Conservation (phyloP, 2,797 vertebrate species). For the Mycteria americana region DNA sequence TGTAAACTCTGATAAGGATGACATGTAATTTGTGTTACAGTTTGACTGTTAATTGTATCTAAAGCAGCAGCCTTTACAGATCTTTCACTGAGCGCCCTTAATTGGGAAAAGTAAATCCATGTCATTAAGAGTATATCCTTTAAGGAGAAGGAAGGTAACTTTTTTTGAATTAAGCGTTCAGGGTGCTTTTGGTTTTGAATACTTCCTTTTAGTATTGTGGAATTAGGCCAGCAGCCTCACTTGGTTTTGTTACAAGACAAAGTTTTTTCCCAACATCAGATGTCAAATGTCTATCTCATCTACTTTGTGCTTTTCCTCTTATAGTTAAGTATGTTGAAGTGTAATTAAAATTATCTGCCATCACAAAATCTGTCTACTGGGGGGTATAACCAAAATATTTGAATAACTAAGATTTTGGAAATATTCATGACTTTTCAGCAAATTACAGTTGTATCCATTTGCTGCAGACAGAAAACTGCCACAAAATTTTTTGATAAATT, state of each 20-base stretch:
- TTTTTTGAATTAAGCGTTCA: background rate
- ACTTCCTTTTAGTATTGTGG: background rate
- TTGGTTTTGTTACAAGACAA: background rate
- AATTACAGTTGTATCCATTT: background rate
- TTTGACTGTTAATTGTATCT: conserved; percentile 77
- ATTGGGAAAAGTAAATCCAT: conserved; percentile 50
- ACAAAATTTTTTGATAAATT: background rate
- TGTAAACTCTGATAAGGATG: conserved; percentile 80
- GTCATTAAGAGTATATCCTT: conserved; percentile 40
- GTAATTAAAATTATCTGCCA: background rate
- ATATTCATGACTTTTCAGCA: background rate
- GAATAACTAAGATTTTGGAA: background rate
- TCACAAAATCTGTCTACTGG: background rate
- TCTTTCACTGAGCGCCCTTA: conserved; percentile 58
- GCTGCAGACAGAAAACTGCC: background rate
- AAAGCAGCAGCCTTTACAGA: conserved; percentile 67
- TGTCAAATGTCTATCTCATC: background rate
- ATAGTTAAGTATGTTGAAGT: background rate
- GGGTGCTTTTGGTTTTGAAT: background rate
- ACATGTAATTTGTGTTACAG: conserved; percentile 77
- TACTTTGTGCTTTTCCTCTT: background rate
- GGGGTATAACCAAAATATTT: background rate
- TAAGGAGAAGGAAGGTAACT: conserved; percentile 3
- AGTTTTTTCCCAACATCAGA: background rate
- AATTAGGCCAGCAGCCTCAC: background rate